These are phyloP conservation scores for Nycticryphes semicollaris DNA, from an alignment of 2,113 vertebrate species.

Conservation along the genomic window DNA sequence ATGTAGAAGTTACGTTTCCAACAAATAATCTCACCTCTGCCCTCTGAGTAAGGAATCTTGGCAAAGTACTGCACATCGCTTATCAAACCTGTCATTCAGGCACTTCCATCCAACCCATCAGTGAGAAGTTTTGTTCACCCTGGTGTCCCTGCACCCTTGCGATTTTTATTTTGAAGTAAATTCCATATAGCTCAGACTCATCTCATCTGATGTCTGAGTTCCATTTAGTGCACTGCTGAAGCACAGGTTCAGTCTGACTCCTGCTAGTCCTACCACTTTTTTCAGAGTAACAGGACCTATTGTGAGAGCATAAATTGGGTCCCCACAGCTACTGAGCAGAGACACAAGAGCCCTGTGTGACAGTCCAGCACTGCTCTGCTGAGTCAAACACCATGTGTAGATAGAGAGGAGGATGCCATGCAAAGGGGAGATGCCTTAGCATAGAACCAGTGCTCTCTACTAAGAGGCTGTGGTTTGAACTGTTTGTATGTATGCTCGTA, in stretches of 20 bases:
- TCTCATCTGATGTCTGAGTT: background rate
- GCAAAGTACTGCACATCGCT: background rate
- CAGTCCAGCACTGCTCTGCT: background rate
- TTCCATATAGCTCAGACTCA: background rate
- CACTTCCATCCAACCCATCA: background rate
- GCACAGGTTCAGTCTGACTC: background rate
- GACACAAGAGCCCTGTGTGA: background rate
- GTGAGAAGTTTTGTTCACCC: background rate
- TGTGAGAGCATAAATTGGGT: fast-evolving
- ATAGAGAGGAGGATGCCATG: background rate
- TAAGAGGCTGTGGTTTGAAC: background rate
- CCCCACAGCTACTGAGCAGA: background rate
- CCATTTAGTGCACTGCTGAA: background rate
- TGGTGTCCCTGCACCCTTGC: background rate
- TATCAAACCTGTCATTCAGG: background rate
- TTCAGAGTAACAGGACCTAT: background rate
- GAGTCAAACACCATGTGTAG: background rate
- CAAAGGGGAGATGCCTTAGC: background rate
- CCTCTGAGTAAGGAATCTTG: background rate
- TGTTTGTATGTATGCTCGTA: background rate
- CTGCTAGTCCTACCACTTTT: background rate
- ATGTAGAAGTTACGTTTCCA: background rate
- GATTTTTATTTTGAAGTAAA: background rate
- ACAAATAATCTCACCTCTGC: slow-evolving; percentile 11
- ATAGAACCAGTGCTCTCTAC: background rate